Evolutionary conservation across 1,140 invertebrate genomes (phyloP).

Genomic region (Tetragnatha versicolor): DNA sequence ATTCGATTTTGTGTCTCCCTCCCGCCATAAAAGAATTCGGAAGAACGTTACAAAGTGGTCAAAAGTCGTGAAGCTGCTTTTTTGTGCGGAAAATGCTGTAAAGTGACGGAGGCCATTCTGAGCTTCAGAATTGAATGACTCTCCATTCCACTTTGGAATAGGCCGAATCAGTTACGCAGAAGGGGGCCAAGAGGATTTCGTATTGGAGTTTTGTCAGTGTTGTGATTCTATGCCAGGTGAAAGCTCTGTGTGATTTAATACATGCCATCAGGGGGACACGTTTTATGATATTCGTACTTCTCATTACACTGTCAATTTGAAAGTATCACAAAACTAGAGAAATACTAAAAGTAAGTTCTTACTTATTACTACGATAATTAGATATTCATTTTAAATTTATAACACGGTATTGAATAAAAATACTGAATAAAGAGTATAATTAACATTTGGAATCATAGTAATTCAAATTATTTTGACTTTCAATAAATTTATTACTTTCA

Average conservation of each 20-base stretch:
- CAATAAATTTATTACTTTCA: too few species aligned
- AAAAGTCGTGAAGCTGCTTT: constrained; percentile 43
- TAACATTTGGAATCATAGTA: too few species aligned
- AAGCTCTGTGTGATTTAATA: background rate
- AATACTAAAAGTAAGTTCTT: background rate
- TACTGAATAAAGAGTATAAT: too few species aligned
- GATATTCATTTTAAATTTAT: too few species aligned
- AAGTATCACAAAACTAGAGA: background rate
- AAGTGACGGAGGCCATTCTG: constrained; percentile 39
- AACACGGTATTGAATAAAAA: too few species aligned
- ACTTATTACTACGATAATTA: too few species aligned
- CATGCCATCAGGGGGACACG: background rate
- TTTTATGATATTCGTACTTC: background rate
- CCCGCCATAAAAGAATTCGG: constrained; percentile 38
- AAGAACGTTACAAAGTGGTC: constrained; percentile 49
- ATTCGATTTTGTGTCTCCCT: constrained; percentile 16
- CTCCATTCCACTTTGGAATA: constrained; percentile 49
- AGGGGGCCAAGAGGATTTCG: constrained; percentile 32
- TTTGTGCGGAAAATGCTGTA: constrained; percentile 51
- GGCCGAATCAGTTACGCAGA: constrained; percentile 3
- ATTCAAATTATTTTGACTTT: too few species aligned
- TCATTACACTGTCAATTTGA: background rate
- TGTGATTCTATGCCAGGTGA: too few species aligned
- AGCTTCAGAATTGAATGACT: constrained; percentile 46
- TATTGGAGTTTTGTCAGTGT: too few species aligned